phyloP scores from a whole-genome alignment of 30 jellyfish, hydroid and myxozoan genomes.

The Phacellophora camtschatica region DNA sequence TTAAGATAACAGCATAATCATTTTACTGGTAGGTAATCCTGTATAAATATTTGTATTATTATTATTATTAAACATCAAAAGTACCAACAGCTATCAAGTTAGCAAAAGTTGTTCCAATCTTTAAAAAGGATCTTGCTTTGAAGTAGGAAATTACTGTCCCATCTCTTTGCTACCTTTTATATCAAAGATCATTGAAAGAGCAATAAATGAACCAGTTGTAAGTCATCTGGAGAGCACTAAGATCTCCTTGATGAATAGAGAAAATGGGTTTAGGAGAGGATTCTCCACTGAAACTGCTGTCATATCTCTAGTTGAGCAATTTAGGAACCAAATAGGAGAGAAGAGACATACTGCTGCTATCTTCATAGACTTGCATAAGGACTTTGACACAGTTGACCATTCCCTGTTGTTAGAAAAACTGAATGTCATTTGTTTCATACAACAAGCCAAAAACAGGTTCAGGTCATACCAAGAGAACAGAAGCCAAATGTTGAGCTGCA shows the following conservation, averaged over 20 bases:
- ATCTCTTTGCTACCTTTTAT: too few species aligned
- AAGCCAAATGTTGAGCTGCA: background rate
- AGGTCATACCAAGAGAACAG: conserved; percentile 36
- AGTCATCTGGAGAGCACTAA: background rate
- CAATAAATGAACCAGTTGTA: background rate
- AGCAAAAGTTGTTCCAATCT: too few species aligned
- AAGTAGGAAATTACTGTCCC: background rate
- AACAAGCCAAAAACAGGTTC: conserved; percentile 13
- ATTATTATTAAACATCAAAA: too few species aligned
- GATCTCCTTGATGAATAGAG: conserved; percentile 16
- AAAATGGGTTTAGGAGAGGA: conserved; percentile 26
- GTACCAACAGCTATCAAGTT: background rate
- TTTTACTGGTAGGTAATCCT: too few species aligned
- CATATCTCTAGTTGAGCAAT: conserved; percentile 39
- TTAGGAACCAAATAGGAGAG: conserved; percentile 24
- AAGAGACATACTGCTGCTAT: conserved; percentile 25
- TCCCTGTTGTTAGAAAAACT: conserved; percentile 2
- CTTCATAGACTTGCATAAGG: conserved; percentile 3
- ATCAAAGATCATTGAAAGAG: background rate
- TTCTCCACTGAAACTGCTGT: conserved; percentile 55
- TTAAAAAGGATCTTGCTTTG: background rate
- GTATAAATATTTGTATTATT: too few species aligned
- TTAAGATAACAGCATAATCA: too few species aligned
- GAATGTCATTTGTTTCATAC: background rate
- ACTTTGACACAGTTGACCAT: conserved; percentile 29